A percentile compares a stretch with the other conserved stretches of the same genome.
Evolutionary conservation across 2,888 invertebrate genomes (phyloP).

Genomic region (Scaptomyza caliginosa): DNA sequence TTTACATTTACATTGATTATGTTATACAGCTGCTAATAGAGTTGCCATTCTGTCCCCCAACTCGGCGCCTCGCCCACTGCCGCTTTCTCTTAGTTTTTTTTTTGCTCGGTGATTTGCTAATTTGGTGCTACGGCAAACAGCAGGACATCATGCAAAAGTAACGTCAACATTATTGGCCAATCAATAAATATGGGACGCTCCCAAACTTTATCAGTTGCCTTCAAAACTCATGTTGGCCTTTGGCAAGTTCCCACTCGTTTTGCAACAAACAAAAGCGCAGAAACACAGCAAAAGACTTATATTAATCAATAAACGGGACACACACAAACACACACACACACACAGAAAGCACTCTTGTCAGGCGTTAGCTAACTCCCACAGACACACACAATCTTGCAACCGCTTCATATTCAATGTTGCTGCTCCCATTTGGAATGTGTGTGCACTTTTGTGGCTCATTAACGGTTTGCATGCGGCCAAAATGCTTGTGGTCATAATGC

Average conservation of each 20-base stretch:
- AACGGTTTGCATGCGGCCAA: conserved; percentile 70
- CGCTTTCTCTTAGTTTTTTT: neutral
- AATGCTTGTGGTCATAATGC: conserved; percentile 59
- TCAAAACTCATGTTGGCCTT: conserved; percentile 20
- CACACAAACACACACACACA: conserved; percentile 43
- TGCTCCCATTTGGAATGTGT: conserved; percentile 10
- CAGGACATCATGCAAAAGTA: conserved; percentile 41
- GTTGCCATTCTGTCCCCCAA: conserved; percentile 36
- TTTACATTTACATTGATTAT: conserved; percentile 76
- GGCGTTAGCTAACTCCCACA: conserved; percentile 35
- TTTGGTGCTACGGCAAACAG: conserved; percentile 44
- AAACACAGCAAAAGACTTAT: conserved; percentile 35
- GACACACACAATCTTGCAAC: conserved; percentile 18
- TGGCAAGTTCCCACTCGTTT: conserved; percentile 9
- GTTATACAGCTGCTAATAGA: conserved; percentile 75
- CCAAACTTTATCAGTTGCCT: conserved; percentile 29
- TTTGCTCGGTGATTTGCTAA: conserved; percentile 54
- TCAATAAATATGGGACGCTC: conserved; percentile 62
- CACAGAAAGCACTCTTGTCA: conserved; percentile 37
- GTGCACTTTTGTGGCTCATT: conserved; percentile 77
- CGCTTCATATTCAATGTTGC: conserved; percentile 9
- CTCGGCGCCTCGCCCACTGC: neutral
- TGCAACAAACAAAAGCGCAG: conserved; percentile 29
- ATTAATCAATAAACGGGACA: conserved; percentile 70
- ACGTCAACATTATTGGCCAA: conserved; percentile 31